A percentile compares a stretch with the other conserved stretches of the same genome.
Evolutionary conservation across 2,113 vertebrate species (phyloP).

Genomic region (Archocentrus centrarchus): DNA sequence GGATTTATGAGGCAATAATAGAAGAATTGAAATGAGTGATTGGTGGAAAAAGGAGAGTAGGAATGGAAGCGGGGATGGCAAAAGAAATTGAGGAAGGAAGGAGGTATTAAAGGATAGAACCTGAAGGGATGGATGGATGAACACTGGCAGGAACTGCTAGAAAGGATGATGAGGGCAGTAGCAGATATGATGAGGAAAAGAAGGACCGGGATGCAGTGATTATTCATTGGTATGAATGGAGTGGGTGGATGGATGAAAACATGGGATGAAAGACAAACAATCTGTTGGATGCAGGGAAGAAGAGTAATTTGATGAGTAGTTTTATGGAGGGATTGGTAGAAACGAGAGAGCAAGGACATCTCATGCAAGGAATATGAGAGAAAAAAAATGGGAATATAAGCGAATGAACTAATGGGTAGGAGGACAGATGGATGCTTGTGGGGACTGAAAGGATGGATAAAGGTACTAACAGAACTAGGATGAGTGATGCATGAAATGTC

Average conservation of each 20-base stretch:
- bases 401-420: background rate
- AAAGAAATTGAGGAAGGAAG: background rate
- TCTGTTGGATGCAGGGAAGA: conserved; percentile 6
- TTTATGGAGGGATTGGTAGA: conserved; percentile 26
- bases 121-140: background rate
- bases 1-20: conserved; percentile 10
- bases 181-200: background rate
- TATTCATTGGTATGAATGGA: conserved; percentile 11
- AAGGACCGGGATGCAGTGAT: background rate
- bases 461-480: background rate
- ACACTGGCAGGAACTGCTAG: background rate
- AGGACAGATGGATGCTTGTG: background rate
- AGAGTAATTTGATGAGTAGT: background rate
- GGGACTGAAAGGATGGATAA: background rate
- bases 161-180: background rate
- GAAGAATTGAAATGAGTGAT: background rate
- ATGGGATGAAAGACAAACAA: background rate
- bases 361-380: background rate
- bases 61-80: background rate
- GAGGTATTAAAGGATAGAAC: background rate
- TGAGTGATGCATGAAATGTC: background rate
- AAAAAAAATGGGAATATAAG: background rate
- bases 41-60: background rate
- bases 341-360: background rate
- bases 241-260: background rate